These are phyloP conservation scores for Carapus acus DNA, from an alignment of 2,797 vertebrate species.

Conservation along the genomic window DNA sequence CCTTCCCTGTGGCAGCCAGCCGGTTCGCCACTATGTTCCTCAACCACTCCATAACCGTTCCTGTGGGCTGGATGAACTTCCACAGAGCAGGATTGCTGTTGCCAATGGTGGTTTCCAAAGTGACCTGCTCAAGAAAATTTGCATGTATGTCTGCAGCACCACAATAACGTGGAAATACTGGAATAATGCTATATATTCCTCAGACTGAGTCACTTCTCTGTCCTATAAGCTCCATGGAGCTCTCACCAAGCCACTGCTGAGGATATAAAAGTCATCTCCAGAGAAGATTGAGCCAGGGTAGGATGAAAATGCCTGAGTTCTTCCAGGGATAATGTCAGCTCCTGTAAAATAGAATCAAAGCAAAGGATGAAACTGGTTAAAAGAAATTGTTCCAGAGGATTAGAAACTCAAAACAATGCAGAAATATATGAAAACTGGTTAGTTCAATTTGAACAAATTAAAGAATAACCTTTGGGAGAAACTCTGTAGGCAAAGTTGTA, in stretches of 20 bases:
- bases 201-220: not conserved
- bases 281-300: conserved; percentile 93
- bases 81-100: conserved; percentile 84
- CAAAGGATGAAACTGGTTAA: not conserved
- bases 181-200: not conserved
- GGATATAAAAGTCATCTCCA: conserved; percentile 91
- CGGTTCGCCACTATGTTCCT: conserved; percentile 89
- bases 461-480: conserved; percentile 68
- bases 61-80: conserved; percentile 78
- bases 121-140: too few species aligned
- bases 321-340: conserved; percentile 70
- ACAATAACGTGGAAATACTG: too few species aligned
- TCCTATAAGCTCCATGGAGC: not conserved
- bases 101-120: conserved; percentile 90
- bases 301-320: conserved; percentile 82
- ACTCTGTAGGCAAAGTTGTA: conserved; percentile 79
- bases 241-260: conserved; percentile 88
- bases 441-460: not conserved
- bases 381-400: not conserved
- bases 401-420: not conserved
- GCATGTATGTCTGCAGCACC: too few species aligned
- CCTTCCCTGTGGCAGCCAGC: conserved; percentile 72
- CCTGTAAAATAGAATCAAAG: conserved; percentile 42
- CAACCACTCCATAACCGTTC: conserved; percentile 85
- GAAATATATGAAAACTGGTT: not conserved